These are phyloP conservation scores for Sprattus sprattus DNA, from an alignment of 2,113 vertebrate genomes.

Conservation along the genomic window DNA sequence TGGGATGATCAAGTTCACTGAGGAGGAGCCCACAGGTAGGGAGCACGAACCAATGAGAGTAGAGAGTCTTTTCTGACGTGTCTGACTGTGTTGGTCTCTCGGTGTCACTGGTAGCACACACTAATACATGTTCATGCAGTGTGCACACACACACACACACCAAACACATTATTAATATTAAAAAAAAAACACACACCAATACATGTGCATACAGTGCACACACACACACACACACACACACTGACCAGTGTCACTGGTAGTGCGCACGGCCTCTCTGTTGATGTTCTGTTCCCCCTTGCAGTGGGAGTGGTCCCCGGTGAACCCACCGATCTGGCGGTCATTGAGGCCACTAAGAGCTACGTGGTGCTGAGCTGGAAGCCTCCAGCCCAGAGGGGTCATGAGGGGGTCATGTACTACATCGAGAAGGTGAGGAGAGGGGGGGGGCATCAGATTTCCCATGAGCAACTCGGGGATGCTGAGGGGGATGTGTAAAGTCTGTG, in stretches of 20 bases:
- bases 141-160: no score
- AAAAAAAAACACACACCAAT: no score
- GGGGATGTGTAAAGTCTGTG: background rate
- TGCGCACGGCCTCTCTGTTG: background rate
- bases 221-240: no score
- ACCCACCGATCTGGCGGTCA: constrained; percentile 85
- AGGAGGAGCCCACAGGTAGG: constrained; percentile 90
- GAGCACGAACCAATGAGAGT: background rate
- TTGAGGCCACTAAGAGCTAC: constrained; percentile 95
- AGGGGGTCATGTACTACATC: constrained; percentile 96
- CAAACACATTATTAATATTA: no score
- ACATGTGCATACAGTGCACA: no score
- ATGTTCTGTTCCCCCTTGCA: constrained; percentile 59
- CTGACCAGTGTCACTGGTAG: no score
- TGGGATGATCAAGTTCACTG: constrained; percentile 97
- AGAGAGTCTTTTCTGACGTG: background rate
- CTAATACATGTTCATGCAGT: no score
- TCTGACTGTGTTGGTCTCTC: background rate
- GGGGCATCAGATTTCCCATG: no score
- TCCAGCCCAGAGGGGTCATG: constrained; percentile 90
- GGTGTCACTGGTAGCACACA: no score
- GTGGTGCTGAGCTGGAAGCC: constrained; percentile 99
- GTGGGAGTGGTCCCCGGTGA: constrained; percentile 89
- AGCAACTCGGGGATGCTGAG: no score
- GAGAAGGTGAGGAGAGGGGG: constrained; percentile 83